Base-by-base conservation (phyloP, 2,113 vertebrate species). In the Sinocyclocheilus anshuiensis region DNA sequence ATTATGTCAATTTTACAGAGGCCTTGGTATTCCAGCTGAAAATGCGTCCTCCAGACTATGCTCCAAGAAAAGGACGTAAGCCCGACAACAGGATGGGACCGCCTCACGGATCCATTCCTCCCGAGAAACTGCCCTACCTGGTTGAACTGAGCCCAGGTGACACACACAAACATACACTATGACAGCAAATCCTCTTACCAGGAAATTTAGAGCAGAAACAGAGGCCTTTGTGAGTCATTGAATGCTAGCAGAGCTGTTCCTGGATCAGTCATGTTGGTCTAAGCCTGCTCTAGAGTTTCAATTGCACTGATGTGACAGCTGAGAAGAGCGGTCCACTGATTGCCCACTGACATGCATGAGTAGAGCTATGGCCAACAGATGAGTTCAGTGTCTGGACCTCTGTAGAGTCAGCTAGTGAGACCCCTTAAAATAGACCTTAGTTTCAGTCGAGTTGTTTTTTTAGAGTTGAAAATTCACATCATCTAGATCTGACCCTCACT, bases 81-180 rank as follows among this genome's bases (percentile, higher is more conserved):
- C 93, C 91, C 22, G 98, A 98, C 0, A 96, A 96, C 90, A 96
- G 95, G 75, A 97, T 95, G 91, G 96, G 95, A 55, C 67, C 42
- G 10, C 29, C 88, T 65, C 96, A 96, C 0, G 94, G 94, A 59
- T 94, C 95, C 2, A 90, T 95, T 86, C 96, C 97, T 7, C 96
- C 97, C 0, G 98, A 99, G 91, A 99, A 98, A 83, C 94, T 99
- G 92, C 98, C 98, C 48, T 99, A 99, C 88, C 91, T 99, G 79
- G 98, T 99, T 87, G 98, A 99, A 93, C 92, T 99, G 90, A 99
- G 97, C 91, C 96, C 97, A 92, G 97, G 97, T 97, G 93, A 94
- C 93, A 89, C 48, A 72, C 83, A 77, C 63, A 81, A 79, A 59
- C 53, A 78, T 36, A 90, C 90, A 91, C 91, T 87, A 24, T 29